Evolutionary conservation across 64 coral and sea anemone genomes (phyloP).

Genomic region (Pachyseris speciosa): DNA sequence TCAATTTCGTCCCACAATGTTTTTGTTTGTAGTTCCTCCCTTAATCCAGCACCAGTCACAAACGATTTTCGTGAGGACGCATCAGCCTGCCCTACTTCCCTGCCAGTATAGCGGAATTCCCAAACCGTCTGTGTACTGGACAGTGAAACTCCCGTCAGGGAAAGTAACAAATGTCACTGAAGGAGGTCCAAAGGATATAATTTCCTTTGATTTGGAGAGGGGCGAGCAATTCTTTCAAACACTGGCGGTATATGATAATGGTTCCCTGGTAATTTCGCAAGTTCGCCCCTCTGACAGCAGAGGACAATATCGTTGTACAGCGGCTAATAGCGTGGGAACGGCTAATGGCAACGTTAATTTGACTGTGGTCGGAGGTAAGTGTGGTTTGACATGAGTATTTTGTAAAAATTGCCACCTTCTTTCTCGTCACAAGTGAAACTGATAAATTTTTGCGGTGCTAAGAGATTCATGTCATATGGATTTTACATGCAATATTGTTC

Average conservation of each 20-base stretch:
- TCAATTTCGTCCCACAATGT: neutral
- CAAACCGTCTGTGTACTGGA: neutral
- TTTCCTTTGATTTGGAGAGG: fast-evolving
- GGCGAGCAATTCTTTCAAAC: fast-evolving
- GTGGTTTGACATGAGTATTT: neutral
- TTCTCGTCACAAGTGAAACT: too few relatives aligned
- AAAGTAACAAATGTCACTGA: neutral
- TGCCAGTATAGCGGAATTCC: neutral
- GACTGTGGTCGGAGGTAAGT: neutral
- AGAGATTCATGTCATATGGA: too few relatives aligned
- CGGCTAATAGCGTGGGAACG: neutral
- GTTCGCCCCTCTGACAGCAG: neutral
- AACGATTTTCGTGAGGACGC: neutral
- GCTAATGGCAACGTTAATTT: neutral
- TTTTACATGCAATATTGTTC: too few relatives aligned
- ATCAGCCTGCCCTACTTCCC: neutral
- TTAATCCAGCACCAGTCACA: neutral
- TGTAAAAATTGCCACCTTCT: too few relatives aligned
- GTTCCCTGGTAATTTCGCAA: neutral
- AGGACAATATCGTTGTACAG: neutral
- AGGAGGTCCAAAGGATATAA: neutral
- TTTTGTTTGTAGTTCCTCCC: neutral
- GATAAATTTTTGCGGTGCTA: too few relatives aligned
- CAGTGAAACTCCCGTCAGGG: neutral
- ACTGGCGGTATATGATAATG: neutral